Conservation (phyloP, 2,113 vertebrate species). For the Erinaceus europaeus region DNA sequence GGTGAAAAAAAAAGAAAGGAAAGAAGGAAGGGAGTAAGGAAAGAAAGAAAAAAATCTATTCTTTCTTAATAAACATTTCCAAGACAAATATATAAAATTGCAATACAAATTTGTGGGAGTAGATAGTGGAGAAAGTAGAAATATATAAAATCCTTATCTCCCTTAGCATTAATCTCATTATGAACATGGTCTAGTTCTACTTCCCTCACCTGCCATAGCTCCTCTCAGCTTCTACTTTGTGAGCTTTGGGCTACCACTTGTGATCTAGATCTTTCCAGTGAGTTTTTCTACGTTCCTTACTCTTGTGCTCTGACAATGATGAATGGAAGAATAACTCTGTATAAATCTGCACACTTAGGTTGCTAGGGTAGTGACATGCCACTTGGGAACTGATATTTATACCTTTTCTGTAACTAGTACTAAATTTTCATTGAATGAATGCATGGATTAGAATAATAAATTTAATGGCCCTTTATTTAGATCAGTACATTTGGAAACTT, state of each 20-base stretch:
- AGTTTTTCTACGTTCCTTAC: background rate
- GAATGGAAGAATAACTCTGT: background rate
- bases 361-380: too few species aligned
- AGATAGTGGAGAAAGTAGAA: background rate
- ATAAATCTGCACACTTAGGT: background rate
- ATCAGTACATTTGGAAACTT: background rate
- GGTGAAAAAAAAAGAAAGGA: too few species aligned
- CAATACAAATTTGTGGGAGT: background rate
- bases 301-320: background rate
- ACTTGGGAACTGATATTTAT: background rate
- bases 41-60: too few species aligned
- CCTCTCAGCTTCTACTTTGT: too few species aligned
- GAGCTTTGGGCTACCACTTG: background rate
- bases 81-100: background rate
- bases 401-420: background rate
- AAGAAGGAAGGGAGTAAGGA: too few species aligned
- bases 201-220: accelerated
- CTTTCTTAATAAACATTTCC: background rate
- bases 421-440: conserved; percentile 10
- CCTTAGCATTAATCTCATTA: background rate
- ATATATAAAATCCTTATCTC: background rate
- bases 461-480: background rate
- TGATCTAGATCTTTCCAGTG: background rate
- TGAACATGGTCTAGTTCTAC: background rate
- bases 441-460: background rate